phyloP scores from a whole-genome alignment of 2,113 vertebrate genomes.

The Dipodomys ordii region DNA sequence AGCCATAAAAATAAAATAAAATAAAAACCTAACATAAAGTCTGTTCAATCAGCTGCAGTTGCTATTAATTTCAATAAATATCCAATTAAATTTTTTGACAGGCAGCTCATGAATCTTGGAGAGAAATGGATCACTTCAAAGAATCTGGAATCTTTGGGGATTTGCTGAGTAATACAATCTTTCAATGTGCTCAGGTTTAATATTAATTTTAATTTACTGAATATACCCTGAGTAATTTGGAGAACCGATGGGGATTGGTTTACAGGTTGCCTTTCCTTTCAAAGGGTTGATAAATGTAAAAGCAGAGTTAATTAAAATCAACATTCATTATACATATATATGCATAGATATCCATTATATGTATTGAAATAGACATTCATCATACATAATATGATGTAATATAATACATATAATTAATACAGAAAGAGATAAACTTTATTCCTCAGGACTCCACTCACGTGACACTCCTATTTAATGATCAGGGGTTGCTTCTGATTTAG shows the following conservation, averaged over 20 bases:
- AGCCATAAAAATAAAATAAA: neutral
- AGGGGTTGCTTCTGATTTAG: neutral
- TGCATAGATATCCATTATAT: too few relatives aligned
- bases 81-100: constrained; percentile 70
- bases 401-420: too few relatives aligned
- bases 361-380: neutral
- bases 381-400: too few relatives aligned
- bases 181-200: constrained; percentile 8
- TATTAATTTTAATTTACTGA: constrained; percentile 76
- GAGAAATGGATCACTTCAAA: constrained; percentile 76
- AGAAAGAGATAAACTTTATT: too few relatives aligned
- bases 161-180: constrained; percentile 45
- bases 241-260: constrained; percentile 54
- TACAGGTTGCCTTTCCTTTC: constrained; percentile 3
- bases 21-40: neutral
- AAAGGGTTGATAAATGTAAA: constrained; percentile 55
- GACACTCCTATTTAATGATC: neutral
- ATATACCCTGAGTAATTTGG: constrained; percentile 11
- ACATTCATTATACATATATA: neutral
- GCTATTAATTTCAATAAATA: constrained; percentile 74
- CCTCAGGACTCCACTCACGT: neutral
- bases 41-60: constrained; percentile 31
- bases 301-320: constrained; percentile 46
- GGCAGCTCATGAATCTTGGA: constrained; percentile 72
- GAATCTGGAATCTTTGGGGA: constrained; percentile 39